A percentile compares a stretch with the other conserved stretches of the same genome.
phyloP scores from a whole-genome alignment of 2,888 invertebrate genomes.

The Aphrophora alni region DNA sequence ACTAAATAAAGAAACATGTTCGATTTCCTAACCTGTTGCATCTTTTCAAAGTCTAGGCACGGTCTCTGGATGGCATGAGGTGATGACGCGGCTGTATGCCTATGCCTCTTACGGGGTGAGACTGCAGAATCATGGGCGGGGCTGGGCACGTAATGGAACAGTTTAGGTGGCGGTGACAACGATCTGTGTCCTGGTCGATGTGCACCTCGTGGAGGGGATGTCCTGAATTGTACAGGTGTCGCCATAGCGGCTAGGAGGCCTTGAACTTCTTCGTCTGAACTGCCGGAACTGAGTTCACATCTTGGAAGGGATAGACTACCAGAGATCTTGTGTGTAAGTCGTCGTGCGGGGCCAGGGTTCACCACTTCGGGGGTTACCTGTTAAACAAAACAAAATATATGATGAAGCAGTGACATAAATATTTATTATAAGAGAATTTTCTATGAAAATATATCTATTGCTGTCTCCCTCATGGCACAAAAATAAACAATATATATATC shows the following conservation, averaged over 20 bases:
- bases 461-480: too few species aligned
- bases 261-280: slow-evolving; percentile 71
- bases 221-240: slow-evolving; percentile 87
- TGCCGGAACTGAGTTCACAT: slow-evolving; percentile 55
- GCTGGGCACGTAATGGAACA: slow-evolving; percentile 63
- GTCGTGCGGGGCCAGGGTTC: neutral
- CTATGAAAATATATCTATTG: too few species aligned
- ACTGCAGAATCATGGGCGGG: slow-evolving; percentile 62
- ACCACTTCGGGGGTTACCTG: slow-evolving; percentile 42
- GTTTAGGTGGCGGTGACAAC: slow-evolving; percentile 59
- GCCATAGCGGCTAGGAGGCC: slow-evolving; percentile 64
- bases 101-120: slow-evolving; percentile 67
- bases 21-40: slow-evolving; percentile 94
- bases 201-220: slow-evolving; percentile 89
- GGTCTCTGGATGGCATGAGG: slow-evolving; percentile 73
- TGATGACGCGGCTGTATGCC: slow-evolving; percentile 58
- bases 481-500: too few species aligned
- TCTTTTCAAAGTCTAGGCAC: slow-evolving; percentile 94
- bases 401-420: too few species aligned
- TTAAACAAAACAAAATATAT: neutral
- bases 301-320: slow-evolving; percentile 21
- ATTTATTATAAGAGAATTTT: too few species aligned
- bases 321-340: slow-evolving; percentile 15
- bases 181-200: slow-evolving; percentile 72
- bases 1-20: too few species aligned